Base-by-base conservation (phyloP, 2,113 vertebrate species). In the Motacilla tschutschensis region DNA sequence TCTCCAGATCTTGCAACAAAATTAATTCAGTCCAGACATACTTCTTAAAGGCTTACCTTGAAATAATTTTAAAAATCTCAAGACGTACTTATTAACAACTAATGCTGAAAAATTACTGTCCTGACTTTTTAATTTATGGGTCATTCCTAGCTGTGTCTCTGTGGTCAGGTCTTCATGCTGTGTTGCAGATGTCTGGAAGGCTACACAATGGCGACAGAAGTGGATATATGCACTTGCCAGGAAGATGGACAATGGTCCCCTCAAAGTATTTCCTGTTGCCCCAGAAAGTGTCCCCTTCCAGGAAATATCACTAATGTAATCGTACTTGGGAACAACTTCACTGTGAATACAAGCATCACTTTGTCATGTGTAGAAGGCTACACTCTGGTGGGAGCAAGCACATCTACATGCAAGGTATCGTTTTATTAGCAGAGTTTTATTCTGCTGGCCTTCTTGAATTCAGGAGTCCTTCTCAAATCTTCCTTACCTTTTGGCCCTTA, bases 171-270 rank as follows among this genome's bases (percentile, higher is more conserved):
- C 47, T 88, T 79, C 40, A 35, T 93, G 67, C 36, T 94, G 25
- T 93, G 17, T 96, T 95, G 64, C 96, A 99, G 99, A 54, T 99
- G 99, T 96, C 95, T 98, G n/a, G 97, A 99, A 41, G 99, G 98
- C 10, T 99, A 98, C 66, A n/a, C 92, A 29, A 95, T 98, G 69
- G 91, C 95, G 5, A 93, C 97, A 63, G 96, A 96, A 21, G 83
- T 79, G 17, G 95, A 97, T 35, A 94, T 93, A 17, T 95, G 98
- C 67, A 97, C 91, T 83, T 99, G 99, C 93, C 97, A 97, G 93
- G 96, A 98, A 81, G 98, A 99, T 48, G 98, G 98, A 36, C 96
- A 79, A 12, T 99, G 99, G 99, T 98, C 97, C 90, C 97, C 97
- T 64, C 97, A 98, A 65, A 97, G 60, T 53, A 93, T 99, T 65